Base-by-base conservation (phyloP, 2,113 vertebrate species). In the Climacteris rufus region DNA sequence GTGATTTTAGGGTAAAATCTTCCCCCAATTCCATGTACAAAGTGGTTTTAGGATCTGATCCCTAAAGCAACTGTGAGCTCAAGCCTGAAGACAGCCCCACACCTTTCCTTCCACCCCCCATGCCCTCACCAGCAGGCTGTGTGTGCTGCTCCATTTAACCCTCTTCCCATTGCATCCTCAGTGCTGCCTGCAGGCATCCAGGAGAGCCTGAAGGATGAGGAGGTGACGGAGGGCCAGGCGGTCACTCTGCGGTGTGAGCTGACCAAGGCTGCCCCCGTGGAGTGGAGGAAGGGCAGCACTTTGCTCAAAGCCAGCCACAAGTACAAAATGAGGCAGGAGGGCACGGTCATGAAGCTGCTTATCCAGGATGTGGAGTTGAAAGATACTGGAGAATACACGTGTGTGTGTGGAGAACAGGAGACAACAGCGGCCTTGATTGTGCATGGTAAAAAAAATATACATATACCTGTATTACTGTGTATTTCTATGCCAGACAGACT, bases 361-460 rank as follows among this genome's bases (percentile, higher is more conserved):
- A 97, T 98, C 94, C 93, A 82, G 28, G 96, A 96, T 3, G 83
- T 97, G 70, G 93, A 97, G 9, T 0, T 91, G 63, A 95, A 91
- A 39, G 98, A 98, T 49, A 93, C 98, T 44, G 98, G 98, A 59
- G 93, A 97, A 44, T 98, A 98, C 93, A 95, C 72, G 1, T 98
- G 98, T 74, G 96, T 97, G 90, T 92, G 98, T 42, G 98, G 94
- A 70, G 94, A 97, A 21, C 98, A 98, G 74, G 86, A 96, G 92
- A 99, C 98, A 21, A 97, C 96, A 0, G 98, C 98, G 15, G 96
- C 97, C 18, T 93, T 99, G 93, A 98, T 74, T 95, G 98, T 99
- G 69, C 98, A 97, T 95, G 95, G 99, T 99, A 98, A 98, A 83
- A 98, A 60, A 20, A 11, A 35, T 11, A 11, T 15, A 6, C 2